Percentiles rank a stretch among this genome's conserved stretches.
These are phyloP conservation scores for Melipona bicolor DNA, from an alignment of 2,888 invertebrate species.

Conservation along the genomic window DNA sequence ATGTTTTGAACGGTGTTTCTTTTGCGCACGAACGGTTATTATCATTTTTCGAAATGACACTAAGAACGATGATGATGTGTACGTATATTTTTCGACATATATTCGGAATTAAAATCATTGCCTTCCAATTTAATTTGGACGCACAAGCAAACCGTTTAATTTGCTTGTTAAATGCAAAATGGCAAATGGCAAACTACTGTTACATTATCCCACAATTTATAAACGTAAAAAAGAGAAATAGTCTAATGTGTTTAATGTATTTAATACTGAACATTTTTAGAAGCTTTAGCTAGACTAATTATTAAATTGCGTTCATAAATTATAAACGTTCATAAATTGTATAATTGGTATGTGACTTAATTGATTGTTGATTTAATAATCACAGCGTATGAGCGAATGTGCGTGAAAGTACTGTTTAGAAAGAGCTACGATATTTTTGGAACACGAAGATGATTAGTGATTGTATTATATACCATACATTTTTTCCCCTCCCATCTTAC, in stretches of 20 bases:
- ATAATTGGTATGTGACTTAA: constrained; percentile 61
- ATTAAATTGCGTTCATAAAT: constrained; percentile 52
- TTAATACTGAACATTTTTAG: constrained; percentile 14
- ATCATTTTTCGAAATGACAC: constrained; percentile 41
- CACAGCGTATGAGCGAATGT: constrained; percentile 53
- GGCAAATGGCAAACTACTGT: background rate
- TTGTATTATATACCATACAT: constrained; percentile 67
- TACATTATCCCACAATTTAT: constrained; percentile 21
- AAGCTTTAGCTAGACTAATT: constrained; percentile 3
- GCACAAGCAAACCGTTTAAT: constrained; percentile 4
- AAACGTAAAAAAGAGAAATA: constrained; percentile 11
- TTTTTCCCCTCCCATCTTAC: constrained; percentile 73
- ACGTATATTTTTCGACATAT: constrained; percentile 45
- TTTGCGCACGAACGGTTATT: constrained; percentile 48
- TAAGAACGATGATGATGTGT: constrained; percentile 14
- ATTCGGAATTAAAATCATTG: constrained; percentile 50
- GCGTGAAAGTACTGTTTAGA: constrained; percentile 62
- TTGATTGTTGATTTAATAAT: constrained; percentile 55
- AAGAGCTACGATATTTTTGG: constrained; percentile 76
- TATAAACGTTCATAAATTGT: constrained; percentile 38
- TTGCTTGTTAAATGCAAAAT: background rate
- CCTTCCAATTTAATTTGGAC: constrained; percentile 52
- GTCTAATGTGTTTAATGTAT: constrained; percentile 25
- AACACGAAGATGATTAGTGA: constrained; percentile 69
- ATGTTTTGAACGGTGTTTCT: constrained; percentile 60